Base-by-base conservation (phyloP, 2,113 vertebrate genomes). In the Noturus placidus region DNA sequence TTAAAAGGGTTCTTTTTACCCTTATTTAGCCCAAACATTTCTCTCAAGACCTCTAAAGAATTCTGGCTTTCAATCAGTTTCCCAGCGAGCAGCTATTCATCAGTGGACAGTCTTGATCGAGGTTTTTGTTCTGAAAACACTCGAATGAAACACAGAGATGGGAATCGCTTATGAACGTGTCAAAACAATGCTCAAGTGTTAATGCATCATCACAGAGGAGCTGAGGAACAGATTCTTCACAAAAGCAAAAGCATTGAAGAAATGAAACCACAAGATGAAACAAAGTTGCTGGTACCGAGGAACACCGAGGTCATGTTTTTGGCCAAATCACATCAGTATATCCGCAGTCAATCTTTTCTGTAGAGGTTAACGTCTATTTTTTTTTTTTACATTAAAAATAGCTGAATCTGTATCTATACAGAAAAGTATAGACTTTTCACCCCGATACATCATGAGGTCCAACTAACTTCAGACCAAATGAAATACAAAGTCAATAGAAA, bases 131-230 rank as follows among this genome's bases (percentile, higher is more conserved):
- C 13, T 0, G 27, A 78, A 52, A 78, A 52, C 30, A 14, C 20
- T 74, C 0, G 9, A 42, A 76, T 19, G 38, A 46, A 46, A 27
- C 72, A 27, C 22, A 46, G 38, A 4, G 42, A 22, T 74, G 19
- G 38, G 38, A 50, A 74, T 38, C 0, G 69, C 70, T 65, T 56
- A 82, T 27, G 27, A 56, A 27, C 0, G 54, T 70, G 82, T 82
- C 50, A 72, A 63, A 87, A 86, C 82, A 84, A 77, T 50, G 42
- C 56, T 46, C 70, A 59, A 38, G 81, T 70, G 52, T 70, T 61
- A 14, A 22, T 17, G 59, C 78, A 46, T 30, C 57, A 84, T 46
- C n/a, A 17, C 13, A 2, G 13, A 78, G 72, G 20, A 46, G 22
- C 74, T 27, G 13, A 42, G 74, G 74, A 77, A 77, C 42, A 27